Conservation (phyloP, 2,797 vertebrate species). For the Brotula barbata region DNA sequence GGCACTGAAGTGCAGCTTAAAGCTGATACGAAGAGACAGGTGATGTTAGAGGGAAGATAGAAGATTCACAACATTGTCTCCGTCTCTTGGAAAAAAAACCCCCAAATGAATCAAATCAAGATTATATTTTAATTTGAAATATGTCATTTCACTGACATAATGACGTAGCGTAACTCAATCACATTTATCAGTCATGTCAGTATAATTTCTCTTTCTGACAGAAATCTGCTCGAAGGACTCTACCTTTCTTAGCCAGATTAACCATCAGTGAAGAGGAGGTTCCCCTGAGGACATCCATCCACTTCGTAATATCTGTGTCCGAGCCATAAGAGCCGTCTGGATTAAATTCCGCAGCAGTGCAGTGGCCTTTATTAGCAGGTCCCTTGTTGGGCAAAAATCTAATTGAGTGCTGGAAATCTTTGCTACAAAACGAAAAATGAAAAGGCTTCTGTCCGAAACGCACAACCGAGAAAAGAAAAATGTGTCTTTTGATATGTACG, state of each 20-base stretch:
- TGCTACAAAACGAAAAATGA: not conserved
- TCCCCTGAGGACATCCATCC: constrained; percentile 22
- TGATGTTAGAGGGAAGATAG: constrained; percentile 7
- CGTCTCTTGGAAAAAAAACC: not conserved
- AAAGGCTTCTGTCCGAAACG: constrained; percentile 12
- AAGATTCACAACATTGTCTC: constrained; percentile 10
- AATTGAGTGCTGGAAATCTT: constrained; percentile 13
- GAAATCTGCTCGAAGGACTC: constrained; percentile 22
- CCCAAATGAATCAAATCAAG: no score
- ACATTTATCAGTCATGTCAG: no score
- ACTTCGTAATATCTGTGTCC: constrained; percentile 40
- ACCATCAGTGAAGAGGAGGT: constrained; percentile 24
- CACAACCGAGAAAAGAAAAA: constrained; percentile 4
- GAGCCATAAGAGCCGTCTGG: constrained; percentile 30
- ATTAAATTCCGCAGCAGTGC: constrained; percentile 18
- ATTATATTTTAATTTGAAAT: no score
- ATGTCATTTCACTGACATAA: no score
- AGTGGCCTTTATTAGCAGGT: constrained; percentile 7
- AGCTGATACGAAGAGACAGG: constrained; percentile 26
- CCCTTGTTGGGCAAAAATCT: constrained; percentile 10
- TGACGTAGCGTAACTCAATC: no score
- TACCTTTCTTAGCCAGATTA: constrained; percentile 16
- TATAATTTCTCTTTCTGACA: constrained; percentile 24
- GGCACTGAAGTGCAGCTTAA: constrained; percentile 1
- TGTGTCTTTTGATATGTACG: constrained; percentile 15